Evolutionary conservation across 1,140 invertebrate species (phyloP).

Genomic region (Elymnias hypermnestra): DNA sequence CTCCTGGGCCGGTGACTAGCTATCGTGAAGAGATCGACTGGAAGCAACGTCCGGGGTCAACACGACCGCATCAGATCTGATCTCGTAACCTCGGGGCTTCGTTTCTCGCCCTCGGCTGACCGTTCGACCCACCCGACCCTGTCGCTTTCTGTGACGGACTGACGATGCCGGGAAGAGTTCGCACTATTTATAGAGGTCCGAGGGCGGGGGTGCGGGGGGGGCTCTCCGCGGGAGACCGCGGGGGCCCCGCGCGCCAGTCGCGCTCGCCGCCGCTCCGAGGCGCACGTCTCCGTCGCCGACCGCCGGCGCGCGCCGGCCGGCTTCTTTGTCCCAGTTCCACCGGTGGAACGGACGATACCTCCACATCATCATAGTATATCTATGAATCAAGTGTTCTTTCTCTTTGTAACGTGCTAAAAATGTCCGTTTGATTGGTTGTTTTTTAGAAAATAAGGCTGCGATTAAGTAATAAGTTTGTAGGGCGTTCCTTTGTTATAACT

Average conservation of each 20-base stretch:
- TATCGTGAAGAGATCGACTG: constrained; percentile 64
- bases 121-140: constrained; percentile 62
- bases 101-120: constrained; percentile 61
- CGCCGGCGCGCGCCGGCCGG: constrained; percentile 54
- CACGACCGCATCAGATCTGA: constrained; percentile 71
- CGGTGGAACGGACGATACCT: too few species aligned
- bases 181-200: constrained; percentile 54
- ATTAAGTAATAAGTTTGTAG: constrained; percentile 1
- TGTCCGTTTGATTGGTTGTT: not conserved
- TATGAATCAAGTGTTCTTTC: constrained; percentile 6
- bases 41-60: constrained; percentile 55
- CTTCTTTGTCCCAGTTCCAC: constrained; percentile 53
- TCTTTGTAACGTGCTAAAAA: constrained; percentile 4
- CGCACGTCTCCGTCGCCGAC: constrained; percentile 41
- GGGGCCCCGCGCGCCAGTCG: constrained; percentile 57
- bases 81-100: constrained; percentile 71
- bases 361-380: too few species aligned
- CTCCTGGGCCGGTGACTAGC: constrained; percentile 55
- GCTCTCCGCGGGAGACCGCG: constrained; percentile 48
- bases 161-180: constrained; percentile 38
- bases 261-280: constrained; percentile 26
- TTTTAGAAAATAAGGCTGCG: not conserved
- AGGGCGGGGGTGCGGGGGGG: constrained; percentile 46
- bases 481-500: not conserved
- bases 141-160: constrained; percentile 68